Conservation (phyloP, 2,113 vertebrate species). For the Acinonyx jubatus region DNA sequence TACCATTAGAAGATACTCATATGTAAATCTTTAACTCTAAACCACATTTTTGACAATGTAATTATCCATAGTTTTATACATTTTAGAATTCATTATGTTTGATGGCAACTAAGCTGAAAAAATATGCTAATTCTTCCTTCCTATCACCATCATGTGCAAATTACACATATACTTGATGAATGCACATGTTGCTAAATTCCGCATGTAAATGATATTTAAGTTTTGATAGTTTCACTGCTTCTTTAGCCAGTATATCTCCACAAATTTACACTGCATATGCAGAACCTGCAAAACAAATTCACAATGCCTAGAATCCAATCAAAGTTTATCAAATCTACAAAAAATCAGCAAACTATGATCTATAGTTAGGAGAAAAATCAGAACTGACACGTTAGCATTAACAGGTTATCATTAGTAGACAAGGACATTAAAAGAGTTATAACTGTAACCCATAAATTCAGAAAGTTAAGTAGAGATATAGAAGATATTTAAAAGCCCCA, state of each 20-base stretch:
- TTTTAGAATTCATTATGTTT: constrained; percentile 34
- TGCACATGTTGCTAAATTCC: background rate
- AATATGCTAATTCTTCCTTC: constrained; percentile 30
- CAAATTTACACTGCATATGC: background rate
- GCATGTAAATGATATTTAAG: background rate
- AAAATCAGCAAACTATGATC: background rate
- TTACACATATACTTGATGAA: constrained; percentile 33
- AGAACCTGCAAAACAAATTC: background rate
- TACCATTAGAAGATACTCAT: constrained; percentile 15
- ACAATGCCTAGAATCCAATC: background rate
- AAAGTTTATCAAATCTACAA: background rate
- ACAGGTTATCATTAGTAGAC: background rate
- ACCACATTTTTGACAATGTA: constrained; percentile 44
- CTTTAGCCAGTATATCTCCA: background rate
- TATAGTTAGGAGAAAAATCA: background rate
- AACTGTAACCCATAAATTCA: background rate
- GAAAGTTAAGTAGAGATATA: background rate
- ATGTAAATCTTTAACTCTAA: background rate
- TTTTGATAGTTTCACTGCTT: background rate
- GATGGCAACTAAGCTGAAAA: constrained; percentile 21
- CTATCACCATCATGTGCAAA: constrained; percentile 36
- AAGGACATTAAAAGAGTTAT: background rate
- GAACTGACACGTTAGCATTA: background rate
- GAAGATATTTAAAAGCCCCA: background rate
- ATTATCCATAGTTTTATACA: constrained; percentile 39